Conservation (phyloP, 2,797 vertebrate genomes). For the Pipistrellus pygmaeus region DNA sequence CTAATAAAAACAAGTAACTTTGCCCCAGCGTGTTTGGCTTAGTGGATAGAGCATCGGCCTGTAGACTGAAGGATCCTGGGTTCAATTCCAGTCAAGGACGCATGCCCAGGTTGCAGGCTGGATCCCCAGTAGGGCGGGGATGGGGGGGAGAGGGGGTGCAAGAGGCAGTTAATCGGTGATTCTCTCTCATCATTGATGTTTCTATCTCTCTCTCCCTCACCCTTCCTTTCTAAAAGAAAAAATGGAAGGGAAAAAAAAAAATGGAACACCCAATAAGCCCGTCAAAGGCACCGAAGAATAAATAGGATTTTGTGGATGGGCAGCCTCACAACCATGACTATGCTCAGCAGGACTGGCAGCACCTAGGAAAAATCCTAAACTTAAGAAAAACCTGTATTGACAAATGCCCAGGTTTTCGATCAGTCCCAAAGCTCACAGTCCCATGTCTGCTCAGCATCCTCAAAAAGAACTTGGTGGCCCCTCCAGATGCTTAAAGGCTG, state of each 20-base stretch:
- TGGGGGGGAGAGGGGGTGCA: too few relatives aligned
- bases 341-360: background rate
- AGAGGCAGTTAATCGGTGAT: too few relatives aligned
- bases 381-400: background rate
- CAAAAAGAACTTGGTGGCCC: background rate
- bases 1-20: constrained; percentile 55
- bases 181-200: too few relatives aligned
- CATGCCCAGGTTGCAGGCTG: too few relatives aligned
- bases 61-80: too few relatives aligned
- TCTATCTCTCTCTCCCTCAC: too few relatives aligned
- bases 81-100: too few relatives aligned
- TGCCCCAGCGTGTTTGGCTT: background rate
- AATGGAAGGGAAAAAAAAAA: background rate
- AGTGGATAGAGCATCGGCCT: too few relatives aligned
- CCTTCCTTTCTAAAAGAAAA: too few relatives aligned
- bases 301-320: background rate
- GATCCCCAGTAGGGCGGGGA: too few relatives aligned
- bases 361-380: too few relatives aligned
- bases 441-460: too few relatives aligned
- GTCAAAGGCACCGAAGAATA: background rate
- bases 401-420: background rate
- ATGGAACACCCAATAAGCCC: background rate
- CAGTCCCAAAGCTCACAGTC: background rate
- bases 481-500: background rate
- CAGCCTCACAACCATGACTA: background rate